phyloP scores from a whole-genome alignment of 2,797 vertebrate genomes.

The Anguilla megastoma region DNA sequence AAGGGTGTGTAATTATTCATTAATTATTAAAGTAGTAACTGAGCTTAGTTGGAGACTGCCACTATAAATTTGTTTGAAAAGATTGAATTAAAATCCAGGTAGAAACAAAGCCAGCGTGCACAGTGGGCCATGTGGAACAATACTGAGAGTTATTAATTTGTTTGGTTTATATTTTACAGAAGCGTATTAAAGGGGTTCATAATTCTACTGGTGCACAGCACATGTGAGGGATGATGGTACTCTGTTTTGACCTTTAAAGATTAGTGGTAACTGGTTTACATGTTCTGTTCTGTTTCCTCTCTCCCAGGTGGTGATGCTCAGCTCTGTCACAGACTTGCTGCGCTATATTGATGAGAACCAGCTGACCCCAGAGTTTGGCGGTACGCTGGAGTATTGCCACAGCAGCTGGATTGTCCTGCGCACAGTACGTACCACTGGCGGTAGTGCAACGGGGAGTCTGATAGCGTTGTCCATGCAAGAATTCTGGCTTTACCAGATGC shows the following conservation, averaged over 20 bases:
- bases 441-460: neutral
- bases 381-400: constrained; percentile 93
- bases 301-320: constrained; percentile 94
- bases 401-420: constrained; percentile 94
- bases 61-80: neutral
- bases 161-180: neutral
- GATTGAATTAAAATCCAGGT: neutral
- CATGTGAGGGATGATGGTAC: neutral
- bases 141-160: neutral
- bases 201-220: neutral
- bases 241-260: neutral
- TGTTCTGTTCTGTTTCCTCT: constrained; percentile 38
- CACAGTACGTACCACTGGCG: constrained; percentile 74
- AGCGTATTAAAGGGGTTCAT: neutral
- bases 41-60: neutral
- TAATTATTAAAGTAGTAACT: neutral
- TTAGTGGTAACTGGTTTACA: neutral
- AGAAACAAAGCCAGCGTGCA: neutral
- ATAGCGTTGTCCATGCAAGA: neutral
- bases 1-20: neutral
- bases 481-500: neutral
- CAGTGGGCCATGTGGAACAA: neutral
- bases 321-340: constrained; percentile 93
- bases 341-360: constrained; percentile 94
- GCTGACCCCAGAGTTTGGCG: constrained; percentile 92